These are phyloP conservation scores for Lagenorhynchus albirostris DNA, from an alignment of 2,113 vertebrate genomes.

Conservation along the genomic window DNA sequence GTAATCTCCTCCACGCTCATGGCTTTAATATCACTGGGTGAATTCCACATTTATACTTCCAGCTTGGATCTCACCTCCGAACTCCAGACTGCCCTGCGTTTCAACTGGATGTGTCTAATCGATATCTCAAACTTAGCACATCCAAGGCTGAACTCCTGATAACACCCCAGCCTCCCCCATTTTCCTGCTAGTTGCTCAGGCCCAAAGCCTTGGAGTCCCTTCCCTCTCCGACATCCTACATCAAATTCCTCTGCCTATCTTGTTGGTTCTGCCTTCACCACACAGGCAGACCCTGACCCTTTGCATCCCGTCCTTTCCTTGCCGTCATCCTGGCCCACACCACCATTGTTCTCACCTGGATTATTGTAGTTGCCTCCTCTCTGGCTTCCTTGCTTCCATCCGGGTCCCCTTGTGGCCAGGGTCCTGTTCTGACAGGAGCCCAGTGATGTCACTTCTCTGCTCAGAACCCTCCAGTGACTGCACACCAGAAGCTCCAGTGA, in stretches of 20 bases:
- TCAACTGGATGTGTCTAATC: neutral
- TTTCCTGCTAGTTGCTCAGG: neutral
- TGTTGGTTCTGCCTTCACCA: neutral
- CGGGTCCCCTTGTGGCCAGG: neutral
- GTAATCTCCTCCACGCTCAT: slow-evolving; percentile 7
- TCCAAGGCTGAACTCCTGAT: neutral
- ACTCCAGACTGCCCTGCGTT: neutral
- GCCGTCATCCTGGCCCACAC: neutral
- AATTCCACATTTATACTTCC: neutral
- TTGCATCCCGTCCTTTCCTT: neutral
- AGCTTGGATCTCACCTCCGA: neutral
- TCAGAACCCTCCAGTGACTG: neutral
- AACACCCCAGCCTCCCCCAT: neutral
- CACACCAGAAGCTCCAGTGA: neutral
- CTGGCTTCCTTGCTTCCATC: neutral
- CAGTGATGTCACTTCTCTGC: neutral
- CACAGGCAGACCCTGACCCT: neutral
- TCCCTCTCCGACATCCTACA: neutral
- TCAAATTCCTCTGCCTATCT: neutral
- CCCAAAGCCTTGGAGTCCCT: neutral
- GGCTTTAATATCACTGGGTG: slow-evolving; percentile 24
- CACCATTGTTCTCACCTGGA: neutral
- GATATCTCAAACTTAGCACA: neutral
- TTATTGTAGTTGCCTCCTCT: neutral
- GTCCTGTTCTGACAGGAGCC: neutral